Base-by-base conservation (phyloP, 1,140 invertebrate species). In the Nymphalis io region DNA sequence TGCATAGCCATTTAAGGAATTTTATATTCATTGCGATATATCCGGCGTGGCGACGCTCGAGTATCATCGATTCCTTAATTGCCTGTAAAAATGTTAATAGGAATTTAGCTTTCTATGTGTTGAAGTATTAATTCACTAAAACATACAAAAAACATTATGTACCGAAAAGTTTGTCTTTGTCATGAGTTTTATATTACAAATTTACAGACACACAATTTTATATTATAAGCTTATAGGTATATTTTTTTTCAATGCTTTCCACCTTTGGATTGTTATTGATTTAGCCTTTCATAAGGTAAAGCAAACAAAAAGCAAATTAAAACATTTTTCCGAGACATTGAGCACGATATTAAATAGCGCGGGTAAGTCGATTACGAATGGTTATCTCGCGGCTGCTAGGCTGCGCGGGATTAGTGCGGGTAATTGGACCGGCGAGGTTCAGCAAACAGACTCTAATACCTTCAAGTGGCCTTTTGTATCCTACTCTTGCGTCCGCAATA, bases 321-420 rank as follows among this genome's bases (percentile, higher is more conserved):
- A 88, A 83, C 79, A 83, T 87, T 80, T 84, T 80, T 73, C 73
- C 69, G 75, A 76, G 69, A 79, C 81, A 84, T 80, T 78, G 80
- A 83, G 79, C 79, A 69, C 75, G 60, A 83, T 86, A 85, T 86
- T 85, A 86, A 86, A 88, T 84, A 73, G 77, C 75, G 73, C 74
- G 80, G 70, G 75, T 81, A 81, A 88, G 77, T 86, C 79, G 81
- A 84, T 86, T 85, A 82, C 76, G 69, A 67, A 74, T 60, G 75
- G 76, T 76, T 83, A 84, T 81, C 81, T 79, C 75, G 69, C 72
- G 75, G 76, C 73, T 70, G 74, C 75, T 79, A 68, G 73, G 70
- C 74, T 78, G 78, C 75, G 75, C 75, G 63, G 82, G 84, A 84
- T 84, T 83, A 84, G 75, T 61, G 60, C 63, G 69, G 76, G 73